Conservation (phyloP, 2,888 invertebrate species). For the Drosophila nigricruria region DNA sequence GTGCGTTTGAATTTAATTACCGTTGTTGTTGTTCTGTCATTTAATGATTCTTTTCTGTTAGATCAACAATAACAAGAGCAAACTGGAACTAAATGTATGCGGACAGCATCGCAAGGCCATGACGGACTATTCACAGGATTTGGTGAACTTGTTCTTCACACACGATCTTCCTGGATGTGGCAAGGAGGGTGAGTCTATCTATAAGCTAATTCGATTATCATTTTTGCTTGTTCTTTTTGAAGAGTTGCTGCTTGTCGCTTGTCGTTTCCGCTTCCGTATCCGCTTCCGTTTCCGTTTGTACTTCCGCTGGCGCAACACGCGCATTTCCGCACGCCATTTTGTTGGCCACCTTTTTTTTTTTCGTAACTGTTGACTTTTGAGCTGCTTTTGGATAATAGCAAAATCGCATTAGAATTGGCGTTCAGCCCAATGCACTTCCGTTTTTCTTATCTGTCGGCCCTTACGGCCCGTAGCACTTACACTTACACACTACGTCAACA, state of each 20-base stretch:
- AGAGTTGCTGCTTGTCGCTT: conserved; percentile 63
- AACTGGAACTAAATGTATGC: conserved; percentile 80
- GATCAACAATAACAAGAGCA: conserved; percentile 60
- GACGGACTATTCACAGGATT: conserved; percentile 83
- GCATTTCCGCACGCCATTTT: conserved; percentile 67
- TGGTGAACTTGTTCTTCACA: conserved; percentile 83
- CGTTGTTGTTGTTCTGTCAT: too few relatives aligned
- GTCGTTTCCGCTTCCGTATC: conserved; percentile 62
- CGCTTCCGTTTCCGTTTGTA: conserved; percentile 44
- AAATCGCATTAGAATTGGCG: conserved; percentile 85
- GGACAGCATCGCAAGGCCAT: conserved; percentile 77
- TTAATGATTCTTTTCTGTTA: conserved; percentile 27
- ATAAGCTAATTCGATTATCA: conserved; percentile 70
- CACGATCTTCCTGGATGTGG: conserved; percentile 76
- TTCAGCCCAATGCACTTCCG: conserved; percentile 84
- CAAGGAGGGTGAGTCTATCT: conserved; percentile 78
- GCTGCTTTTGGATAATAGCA: conserved; percentile 67
- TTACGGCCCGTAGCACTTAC: conserved; percentile 13
- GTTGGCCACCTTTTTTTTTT: conserved; percentile 30
- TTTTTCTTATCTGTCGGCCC: conserved; percentile 56
- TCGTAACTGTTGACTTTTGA: conserved; percentile 29
- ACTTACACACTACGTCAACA: conserved; percentile 11
- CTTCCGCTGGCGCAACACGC: conserved; percentile 73
- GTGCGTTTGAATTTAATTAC: conserved; percentile 57
- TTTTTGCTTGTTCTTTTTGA: conserved; percentile 28